Conservation (phyloP, 2,888 invertebrate genomes). For the Pammene aurita region DNA sequence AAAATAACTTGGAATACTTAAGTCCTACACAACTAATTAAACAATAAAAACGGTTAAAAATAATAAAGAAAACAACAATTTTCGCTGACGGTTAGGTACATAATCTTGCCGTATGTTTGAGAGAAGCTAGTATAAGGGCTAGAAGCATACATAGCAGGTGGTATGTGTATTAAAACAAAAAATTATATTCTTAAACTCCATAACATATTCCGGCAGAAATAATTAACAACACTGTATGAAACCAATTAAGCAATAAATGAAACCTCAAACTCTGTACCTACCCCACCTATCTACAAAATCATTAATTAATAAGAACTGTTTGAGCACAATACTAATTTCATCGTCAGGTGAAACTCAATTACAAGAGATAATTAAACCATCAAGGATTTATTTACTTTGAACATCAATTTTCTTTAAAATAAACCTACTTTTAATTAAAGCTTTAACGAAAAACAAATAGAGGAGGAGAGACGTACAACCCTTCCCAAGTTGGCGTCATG, state of each 20-base stretch:
- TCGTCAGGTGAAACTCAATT: slow-evolving; percentile 80
- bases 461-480: slow-evolving; percentile 68
- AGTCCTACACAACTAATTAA: too few relatives aligned
- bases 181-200: background rate
- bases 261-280: slow-evolving; percentile 43
- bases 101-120: background rate
- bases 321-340: slow-evolving; percentile 64
- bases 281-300: slow-evolving; percentile 51
- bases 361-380: slow-evolving; percentile 81
- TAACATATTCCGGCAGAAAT: slow-evolving; percentile 3
- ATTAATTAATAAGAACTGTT: slow-evolving; percentile 58
- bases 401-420: slow-evolving; percentile 81
- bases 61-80: too few relatives aligned
- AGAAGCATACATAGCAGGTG: too few relatives aligned
- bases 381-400: slow-evolving; percentile 81
- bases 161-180: background rate
- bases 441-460: slow-evolving; percentile 81
- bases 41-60: too few relatives aligned
- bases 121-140: background rate
- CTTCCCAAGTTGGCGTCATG: slow-evolving; percentile 64
- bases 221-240: slow-evolving; percentile 34
- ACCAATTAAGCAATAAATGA: slow-evolving; percentile 45
- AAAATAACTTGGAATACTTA: too few relatives aligned
- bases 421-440: slow-evolving; percentile 82
- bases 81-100: too few relatives aligned